Base-by-base conservation (phyloP, 2,797 vertebrate genomes). In the Chrosomus eos region DNA sequence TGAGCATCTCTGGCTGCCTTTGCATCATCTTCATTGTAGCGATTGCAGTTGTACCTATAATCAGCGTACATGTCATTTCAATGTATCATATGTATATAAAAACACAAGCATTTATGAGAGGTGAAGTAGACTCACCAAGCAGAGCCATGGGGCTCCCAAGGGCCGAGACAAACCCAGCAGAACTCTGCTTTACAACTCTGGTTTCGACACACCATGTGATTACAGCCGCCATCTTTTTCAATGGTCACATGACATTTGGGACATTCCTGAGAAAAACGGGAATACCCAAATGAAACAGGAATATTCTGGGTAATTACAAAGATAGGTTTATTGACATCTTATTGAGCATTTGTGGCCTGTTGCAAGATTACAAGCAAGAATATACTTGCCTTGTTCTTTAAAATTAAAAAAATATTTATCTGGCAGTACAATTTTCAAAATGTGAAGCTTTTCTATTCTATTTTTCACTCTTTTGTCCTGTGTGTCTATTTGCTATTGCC, bases 151-250 rank as follows among this genome's bases (percentile, higher is more conserved):
- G 98, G 98, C 91, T 99, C 98, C 98, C 98, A 99, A 83, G 98
- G 97, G 82, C 98, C 98, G 92, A 99, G 95, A 93, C 98, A 99
- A 90, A 99, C 98, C 98, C 98, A 99, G 92, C 98, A 99, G 94
- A 99, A 99, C 94, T 99, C 98, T 1, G 98, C 97, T 96, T 99
- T 99, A 95, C 98, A 99, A 93, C 97, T 99, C 96, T 99, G 98
- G 95, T 99, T 99, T 93, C 98, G 97, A 96, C 98, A 99, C 89
- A 99, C 98, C 98, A 99, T 99, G 94, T 99, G 98, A 94, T 99
- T 99, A 94, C 98, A 99, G 93, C 98, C 98, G 14, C 98, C 98
- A 23, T 99, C 98, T 94, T 99, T 99, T 91, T 99, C 98, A 75
- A 99, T 99, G 92, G 98, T 99, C 91, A 99, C 98, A 11, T 99